phyloP scores from a whole-genome alignment of 2,797 vertebrate species.

The Rachycentron canadum region DNA sequence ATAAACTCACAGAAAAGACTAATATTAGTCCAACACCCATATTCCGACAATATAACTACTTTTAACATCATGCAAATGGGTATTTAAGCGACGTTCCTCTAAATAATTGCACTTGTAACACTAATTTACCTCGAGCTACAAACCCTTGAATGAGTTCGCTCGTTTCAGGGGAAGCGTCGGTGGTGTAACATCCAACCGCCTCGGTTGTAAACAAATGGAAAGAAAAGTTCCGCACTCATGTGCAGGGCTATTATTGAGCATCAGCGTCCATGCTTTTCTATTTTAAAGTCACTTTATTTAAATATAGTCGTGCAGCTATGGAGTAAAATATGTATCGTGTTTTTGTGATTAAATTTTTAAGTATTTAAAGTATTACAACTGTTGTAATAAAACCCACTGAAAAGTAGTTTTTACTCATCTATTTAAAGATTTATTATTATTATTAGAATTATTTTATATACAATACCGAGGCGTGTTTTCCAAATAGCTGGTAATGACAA shows the following conservation, averaged over 20 bases:
- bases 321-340: neutral
- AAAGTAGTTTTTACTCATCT: neutral
- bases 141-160: slow-evolving; percentile 88
- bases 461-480: no score
- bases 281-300: neutral
- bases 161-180: slow-evolving; percentile 80
- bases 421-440: neutral
- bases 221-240: slow-evolving; percentile 57
- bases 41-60: rapidly evolving
- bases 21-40: neutral
- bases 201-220: slow-evolving; percentile 35
- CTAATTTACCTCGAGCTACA: slow-evolving; percentile 73
- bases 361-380: no score
- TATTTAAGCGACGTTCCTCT: rapidly evolving
- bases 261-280: neutral
- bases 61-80: rapidly evolving
- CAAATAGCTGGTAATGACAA: no score
- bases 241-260: rapidly evolving
- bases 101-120: neutral
- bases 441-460: neutral
- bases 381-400: neutral
- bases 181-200: slow-evolving; percentile 54
- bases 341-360: neutral
- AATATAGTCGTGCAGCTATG: neutral
- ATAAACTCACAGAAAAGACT: neutral